Conservation (phyloP, 2,888 invertebrate species). For the Lottia gigantea region DNA sequence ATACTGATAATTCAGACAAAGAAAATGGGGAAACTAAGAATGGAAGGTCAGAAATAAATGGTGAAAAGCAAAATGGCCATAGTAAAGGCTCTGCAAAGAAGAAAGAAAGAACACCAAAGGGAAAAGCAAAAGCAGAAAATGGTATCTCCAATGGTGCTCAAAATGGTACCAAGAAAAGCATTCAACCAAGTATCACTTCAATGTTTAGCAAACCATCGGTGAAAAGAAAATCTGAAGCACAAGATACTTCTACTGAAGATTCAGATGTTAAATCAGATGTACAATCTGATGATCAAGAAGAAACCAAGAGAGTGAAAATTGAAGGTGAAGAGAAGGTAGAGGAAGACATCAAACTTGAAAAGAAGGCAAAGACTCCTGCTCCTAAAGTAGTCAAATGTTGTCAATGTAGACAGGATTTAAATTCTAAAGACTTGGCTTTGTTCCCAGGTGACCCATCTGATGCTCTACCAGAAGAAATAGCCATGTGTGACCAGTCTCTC, state of each 20-base stretch:
- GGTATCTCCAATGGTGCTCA: constrained; percentile 3
- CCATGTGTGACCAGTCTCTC: constrained; percentile 71
- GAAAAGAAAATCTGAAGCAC: not conserved
- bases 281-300: constrained; percentile 8
- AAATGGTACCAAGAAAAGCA: constrained; percentile 24
- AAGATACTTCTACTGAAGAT: not conserved
- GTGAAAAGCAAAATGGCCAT: not conserved
- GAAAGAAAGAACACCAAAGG: constrained; percentile 25
- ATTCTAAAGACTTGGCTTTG: constrained; percentile 70
- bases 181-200: constrained; percentile 54
- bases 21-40: too few relatives aligned
- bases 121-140: constrained; percentile 1
- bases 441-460: constrained; percentile 83
- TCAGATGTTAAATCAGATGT: not conserved
- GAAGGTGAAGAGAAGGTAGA: constrained; percentile 18
- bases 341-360: constrained; percentile 24
- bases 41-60: constrained; percentile 16
- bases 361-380: constrained; percentile 21
- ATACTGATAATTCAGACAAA: too few relatives aligned
- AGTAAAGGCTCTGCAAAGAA: constrained; percentile 27
- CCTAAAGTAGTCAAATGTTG: constrained; percentile 66
- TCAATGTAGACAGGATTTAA: constrained; percentile 71
- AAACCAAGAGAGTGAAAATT: constrained; percentile 8
- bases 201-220: constrained; percentile 55
- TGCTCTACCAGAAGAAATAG: constrained; percentile 69